Base-by-base conservation (phyloP, 1,140 invertebrate genomes). In the Whitmania pigra region DNA sequence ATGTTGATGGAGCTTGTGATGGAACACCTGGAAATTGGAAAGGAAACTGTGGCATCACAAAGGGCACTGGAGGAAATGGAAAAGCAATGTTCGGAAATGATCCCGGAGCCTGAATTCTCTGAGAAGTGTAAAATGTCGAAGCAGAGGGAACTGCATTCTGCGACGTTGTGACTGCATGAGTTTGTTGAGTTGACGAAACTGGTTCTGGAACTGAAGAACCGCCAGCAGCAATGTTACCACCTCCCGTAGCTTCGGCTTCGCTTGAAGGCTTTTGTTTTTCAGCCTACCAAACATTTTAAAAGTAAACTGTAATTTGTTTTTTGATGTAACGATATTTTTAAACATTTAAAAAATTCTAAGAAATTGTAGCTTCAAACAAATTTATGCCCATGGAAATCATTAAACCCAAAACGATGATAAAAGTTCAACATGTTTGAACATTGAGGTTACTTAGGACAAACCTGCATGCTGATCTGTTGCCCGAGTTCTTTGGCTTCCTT, bases 401-500 rank as follows among this genome's bases (percentile, higher is more conserved):
- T 36, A 36, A 36, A 36, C 31, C 31, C 31, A 36, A 6, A 6
- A 36, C 31, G 2, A 36, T 6, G 2, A 2, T 36, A 6, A 36
- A 3, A 6, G 43, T 49, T 11, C 43, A 49, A 49, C 43, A 49
- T 0, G 43, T 15, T 13, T 4, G 13, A 49, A 17, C 9, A 11
- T 15, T 49, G 0, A 15, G 9, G 2, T 49, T 49, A 49, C 15
- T 49, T 49, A 15, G 7, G 11, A 63, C 57, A 15, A 53, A 80
- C 81, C 78, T 81, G 77, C 68, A 82, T 81, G 55, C 76, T 76
- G 27, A 82, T 82, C 71, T 82, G 80, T 57, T 77, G 74, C 6
- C 80, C 81, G 18, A 82, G 72, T 73, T 80, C 78, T 71, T 80
- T 78, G 2, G 81, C 81, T 71, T 82, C 81, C 67, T 78, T 69